Evolutionary conservation across 2,888 invertebrate species (phyloP), one percentile per base, ranked within the genome.

Genomic region (Paralinhomoeus sp.): DNA sequence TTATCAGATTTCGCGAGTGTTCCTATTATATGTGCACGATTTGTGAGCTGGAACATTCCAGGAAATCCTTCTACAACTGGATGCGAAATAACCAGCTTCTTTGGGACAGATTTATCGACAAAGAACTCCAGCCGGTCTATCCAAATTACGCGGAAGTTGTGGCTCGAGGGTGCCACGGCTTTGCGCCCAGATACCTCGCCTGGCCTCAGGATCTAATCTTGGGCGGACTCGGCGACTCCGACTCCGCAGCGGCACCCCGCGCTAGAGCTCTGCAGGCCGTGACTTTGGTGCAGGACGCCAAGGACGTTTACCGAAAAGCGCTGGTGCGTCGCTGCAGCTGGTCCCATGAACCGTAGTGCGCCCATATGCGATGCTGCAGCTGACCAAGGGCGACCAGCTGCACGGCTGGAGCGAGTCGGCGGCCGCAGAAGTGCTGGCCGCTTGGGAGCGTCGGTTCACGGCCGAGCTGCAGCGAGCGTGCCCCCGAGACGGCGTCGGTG

Each of bases 151-250:
- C 85, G 24, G 79, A 79, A 1, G 80, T 81, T 60, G 69, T 97
- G 51, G 81, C 85, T 1, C 82, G 83, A 58, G 97, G 97, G 9
- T 97, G 97, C 64, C 80, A 81, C 67, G 93, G 97, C 39, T 89
- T 91, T 67, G 91, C 93, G 12, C 78, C 83, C 18, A 85, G 84
- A 57, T 85, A 83, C 67, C 91, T 93, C 89, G 87, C 89, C 64
- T 97, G 93, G 93, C 84, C 89, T 15, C 89, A 91, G 63, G 85
- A 89, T 65, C 69, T 93, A 50, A 79, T 97, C 46, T 81, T 93
- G 45, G 93, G 39, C 15, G 35, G 35, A 12, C 2, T 3, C 2
- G 9, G 12, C 5, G 27, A 36, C 20, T n/a, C n/a, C n/a, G 87
- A 89, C 67, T 79, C 79, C 17, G 83, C 85, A n/a, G 80, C 83